phyloP scores from a whole-genome alignment of 1,140 invertebrate genomes.

The Zeugodacus cucurbitae region DNA sequence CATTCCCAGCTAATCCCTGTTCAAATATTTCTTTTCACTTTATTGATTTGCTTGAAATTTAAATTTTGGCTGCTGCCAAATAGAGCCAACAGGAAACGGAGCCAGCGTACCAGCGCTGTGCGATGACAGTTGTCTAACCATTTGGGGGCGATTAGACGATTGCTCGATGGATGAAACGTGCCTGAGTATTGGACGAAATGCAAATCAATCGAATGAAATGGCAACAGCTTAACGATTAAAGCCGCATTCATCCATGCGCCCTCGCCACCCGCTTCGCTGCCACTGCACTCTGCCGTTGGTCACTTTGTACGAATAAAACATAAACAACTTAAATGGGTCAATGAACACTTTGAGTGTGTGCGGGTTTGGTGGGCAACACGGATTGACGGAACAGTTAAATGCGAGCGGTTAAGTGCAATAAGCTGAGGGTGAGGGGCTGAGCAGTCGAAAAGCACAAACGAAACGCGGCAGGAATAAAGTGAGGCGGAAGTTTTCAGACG shows the following conservation, averaged over 20 bases:
- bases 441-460: background rate
- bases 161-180: background rate
- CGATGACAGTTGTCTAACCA: background rate
- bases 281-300: background rate
- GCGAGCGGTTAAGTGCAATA: background rate
- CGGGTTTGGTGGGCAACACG: background rate
- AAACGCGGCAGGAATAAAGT: background rate
- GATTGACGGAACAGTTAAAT: background rate
- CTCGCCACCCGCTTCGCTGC: background rate
- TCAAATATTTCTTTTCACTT: constrained; percentile 4
- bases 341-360: constrained; percentile 2
- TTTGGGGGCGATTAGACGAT: background rate
- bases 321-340: constrained; percentile 14
- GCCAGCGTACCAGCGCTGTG: background rate
- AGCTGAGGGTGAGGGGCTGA: background rate
- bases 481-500: background rate
- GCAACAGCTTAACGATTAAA: background rate
- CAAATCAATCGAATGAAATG: background rate
- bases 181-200: background rate
- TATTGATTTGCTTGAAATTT: constrained; percentile 20
- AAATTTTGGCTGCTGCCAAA: background rate
- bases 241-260: background rate
- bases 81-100: background rate
- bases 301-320: background rate
- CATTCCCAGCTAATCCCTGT: background rate